Conservation (phyloP, 1,140 invertebrate species). For the Cydia amplana region DNA sequence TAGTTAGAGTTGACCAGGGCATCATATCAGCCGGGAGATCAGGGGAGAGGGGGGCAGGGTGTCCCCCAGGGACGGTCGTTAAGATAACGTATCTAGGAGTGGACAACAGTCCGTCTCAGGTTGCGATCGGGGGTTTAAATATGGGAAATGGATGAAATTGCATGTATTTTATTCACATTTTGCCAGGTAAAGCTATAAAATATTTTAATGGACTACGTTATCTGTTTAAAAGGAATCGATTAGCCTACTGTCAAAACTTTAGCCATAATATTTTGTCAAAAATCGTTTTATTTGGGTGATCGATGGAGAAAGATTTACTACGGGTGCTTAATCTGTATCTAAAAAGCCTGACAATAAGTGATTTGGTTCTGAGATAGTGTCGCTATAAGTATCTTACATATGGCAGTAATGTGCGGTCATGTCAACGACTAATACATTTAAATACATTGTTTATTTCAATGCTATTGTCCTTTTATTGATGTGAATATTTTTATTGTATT, state of each 20-base stretch:
- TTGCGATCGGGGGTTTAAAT: conserved; percentile 35
- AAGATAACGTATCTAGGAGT: conserved; percentile 51
- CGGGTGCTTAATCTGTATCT: not conserved
- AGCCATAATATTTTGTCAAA: not conserved
- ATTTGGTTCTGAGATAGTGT: not conserved
- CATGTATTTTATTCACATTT: conserved; percentile 22
- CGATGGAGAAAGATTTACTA: not conserved
- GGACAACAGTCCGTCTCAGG: conserved; percentile 45
- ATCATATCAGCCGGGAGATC: conserved; percentile 49
- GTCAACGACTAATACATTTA: too few species aligned
- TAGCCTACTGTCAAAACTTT: not conserved
- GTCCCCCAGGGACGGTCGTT: conserved; percentile 43
- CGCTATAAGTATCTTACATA: too few species aligned
- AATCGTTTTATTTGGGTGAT: not conserved
- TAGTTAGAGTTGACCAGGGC: conserved; percentile 49
- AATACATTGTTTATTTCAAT: too few species aligned
- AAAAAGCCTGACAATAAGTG: not conserved
- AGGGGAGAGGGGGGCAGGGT: conserved; percentile 35
- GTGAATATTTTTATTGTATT: too few species aligned
- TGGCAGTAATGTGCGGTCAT: too few species aligned
- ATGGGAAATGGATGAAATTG: conserved; percentile 29
- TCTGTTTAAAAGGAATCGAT: not conserved
- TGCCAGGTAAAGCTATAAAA: conserved; percentile 3
- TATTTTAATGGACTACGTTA: not conserved
- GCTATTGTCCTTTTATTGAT: too few species aligned